Percentiles rank a stretch among this genome's conserved stretches.
phyloP scores from a whole-genome alignment of 2,888 invertebrate species.

The Limenitis camilla region DNA sequence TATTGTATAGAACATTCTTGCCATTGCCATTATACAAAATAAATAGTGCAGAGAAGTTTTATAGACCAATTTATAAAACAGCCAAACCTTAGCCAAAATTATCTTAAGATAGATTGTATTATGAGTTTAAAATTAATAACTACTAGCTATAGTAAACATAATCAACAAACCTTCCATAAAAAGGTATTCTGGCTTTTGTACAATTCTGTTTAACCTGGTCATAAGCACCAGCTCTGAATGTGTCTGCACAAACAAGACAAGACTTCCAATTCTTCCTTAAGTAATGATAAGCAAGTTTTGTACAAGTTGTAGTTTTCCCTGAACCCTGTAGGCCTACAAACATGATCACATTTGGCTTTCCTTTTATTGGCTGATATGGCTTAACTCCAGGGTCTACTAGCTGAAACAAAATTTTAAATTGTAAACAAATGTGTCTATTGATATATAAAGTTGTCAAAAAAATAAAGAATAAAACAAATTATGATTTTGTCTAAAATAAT shows the following conservation, averaged over 20 bases:
- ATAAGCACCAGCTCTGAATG: constrained; percentile 99
- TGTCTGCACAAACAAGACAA: constrained; percentile 93
- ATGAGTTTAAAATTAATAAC: not conserved
- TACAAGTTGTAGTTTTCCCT: constrained; percentile 99
- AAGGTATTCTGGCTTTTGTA: constrained; percentile 98
- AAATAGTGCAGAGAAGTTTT: too few species aligned
- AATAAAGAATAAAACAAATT: not conserved
- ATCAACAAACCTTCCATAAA: constrained; percentile 90
- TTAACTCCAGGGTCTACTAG: constrained; percentile 98
- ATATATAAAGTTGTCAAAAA: not conserved
- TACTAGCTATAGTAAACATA: too few species aligned
- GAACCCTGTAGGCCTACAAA: constrained; percentile 99
- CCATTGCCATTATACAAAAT: too few species aligned
- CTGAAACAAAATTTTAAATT: constrained; percentile 51
- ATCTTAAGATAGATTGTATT: too few species aligned
- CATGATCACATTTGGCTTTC: constrained; percentile 97
- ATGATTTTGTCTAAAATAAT: not conserved
- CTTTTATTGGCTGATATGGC: constrained; percentile 96
- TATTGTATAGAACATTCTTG: too few species aligned
- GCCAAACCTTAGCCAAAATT: too few species aligned
- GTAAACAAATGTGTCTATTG: not conserved
- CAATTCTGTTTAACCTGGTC: constrained; percentile 99
- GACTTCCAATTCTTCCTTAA: constrained; percentile 99
- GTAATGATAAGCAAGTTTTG: constrained; percentile 99
- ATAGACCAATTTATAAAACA: too few species aligned